phyloP scores from a whole-genome alignment of 2,113 vertebrate genomes.

The Hippopotamus amphibius region DNA sequence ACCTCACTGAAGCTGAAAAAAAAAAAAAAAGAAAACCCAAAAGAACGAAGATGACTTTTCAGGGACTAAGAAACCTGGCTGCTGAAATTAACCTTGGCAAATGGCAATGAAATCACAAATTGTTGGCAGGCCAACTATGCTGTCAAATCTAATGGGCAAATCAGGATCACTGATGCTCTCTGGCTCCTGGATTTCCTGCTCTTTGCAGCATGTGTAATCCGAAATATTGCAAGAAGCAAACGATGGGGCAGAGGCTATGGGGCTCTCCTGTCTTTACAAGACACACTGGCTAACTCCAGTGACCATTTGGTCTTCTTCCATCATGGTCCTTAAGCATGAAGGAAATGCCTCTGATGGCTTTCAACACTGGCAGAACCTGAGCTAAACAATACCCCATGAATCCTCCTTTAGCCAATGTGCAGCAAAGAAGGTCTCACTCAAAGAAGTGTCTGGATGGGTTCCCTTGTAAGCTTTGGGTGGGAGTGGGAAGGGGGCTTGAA shows the following conservation, averaged over 20 bases:
- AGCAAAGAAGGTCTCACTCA: conserved; percentile 5
- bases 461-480: neutral
- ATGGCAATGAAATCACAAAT: neutral
- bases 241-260: neutral
- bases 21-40: fast-evolving
- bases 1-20: neutral
- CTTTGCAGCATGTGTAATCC: neutral
- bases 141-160: conserved; percentile 24
- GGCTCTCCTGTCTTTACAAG: neutral
- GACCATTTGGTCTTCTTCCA: neutral
- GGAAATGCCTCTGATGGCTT: neutral
- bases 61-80: neutral
- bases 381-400: neutral
- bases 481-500: neutral
- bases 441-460: neutral
- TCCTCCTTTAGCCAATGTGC: neutral
- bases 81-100: conserved; percentile 52
- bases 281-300: neutral
- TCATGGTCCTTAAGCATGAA: neutral
- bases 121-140: neutral
- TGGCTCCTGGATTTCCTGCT: neutral
- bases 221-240: neutral
- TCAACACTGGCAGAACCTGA: neutral
- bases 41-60: neutral
- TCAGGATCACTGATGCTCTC: neutral